Conservation (phyloP, 2,113 vertebrate genomes). For the Piprites chloris region DNA sequence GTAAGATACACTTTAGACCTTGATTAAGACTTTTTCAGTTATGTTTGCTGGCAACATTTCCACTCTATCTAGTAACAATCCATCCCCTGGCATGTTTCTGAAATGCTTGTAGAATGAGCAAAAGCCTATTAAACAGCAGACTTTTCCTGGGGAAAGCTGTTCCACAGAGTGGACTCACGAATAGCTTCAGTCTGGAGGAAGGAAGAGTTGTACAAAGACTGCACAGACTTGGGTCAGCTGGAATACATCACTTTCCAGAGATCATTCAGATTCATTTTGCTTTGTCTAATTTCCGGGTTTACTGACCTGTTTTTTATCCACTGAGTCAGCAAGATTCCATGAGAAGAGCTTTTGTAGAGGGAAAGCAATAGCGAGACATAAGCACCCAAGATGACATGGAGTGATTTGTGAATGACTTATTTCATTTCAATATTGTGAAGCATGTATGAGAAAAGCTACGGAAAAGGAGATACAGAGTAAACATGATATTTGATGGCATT, state of each 20-base stretch:
- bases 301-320: not conserved
- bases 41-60: not conserved
- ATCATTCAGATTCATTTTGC: not conserved
- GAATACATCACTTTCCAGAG: not conserved
- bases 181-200: not conserved
- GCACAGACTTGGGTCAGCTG: not conserved
- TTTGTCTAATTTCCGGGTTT: not conserved
- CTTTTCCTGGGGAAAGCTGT: not conserved
- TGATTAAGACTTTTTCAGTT: not conserved
- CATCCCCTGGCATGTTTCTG: not conserved
- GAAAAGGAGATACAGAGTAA: not conserved
- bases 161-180: fast-evolving
- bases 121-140: not conserved
- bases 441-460: not conserved
- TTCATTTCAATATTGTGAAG: not conserved
- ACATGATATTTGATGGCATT: not conserved
- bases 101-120: not conserved
- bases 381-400: not conserved
- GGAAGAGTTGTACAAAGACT: not conserved
- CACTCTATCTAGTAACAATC: not conserved
- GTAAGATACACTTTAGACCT: not conserved
- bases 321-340: not conserved
- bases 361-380: not conserved
- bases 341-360: not conserved
- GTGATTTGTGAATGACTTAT: not conserved